Conservation (phyloP, 2,113 vertebrate genomes). For the Bos indicus region DNA sequence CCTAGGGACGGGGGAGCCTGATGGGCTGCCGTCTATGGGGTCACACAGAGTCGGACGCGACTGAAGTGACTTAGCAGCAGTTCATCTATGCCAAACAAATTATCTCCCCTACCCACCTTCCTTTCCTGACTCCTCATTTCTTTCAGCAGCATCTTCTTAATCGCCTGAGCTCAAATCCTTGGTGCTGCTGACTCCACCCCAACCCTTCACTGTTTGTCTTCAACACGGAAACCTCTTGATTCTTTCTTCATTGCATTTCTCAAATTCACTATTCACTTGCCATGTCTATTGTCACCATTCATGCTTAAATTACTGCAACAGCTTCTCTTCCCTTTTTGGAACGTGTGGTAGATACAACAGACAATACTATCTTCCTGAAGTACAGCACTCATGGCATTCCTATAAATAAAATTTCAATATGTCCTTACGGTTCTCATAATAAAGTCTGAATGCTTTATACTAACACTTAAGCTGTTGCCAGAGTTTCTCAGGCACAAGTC, state of each 20-base stretch:
- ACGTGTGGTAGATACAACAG: background rate
- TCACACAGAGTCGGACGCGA: too few species aligned
- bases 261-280: background rate
- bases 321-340: background rate
- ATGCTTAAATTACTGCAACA: background rate
- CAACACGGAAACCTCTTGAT: background rate
- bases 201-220: background rate
- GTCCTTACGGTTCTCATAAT: background rate
- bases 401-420: background rate
- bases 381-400: background rate
- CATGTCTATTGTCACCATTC: background rate
- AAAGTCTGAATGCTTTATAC: background rate
- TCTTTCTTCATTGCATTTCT: background rate
- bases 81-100: background rate
- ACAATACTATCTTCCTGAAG: background rate
- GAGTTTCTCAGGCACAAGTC: background rate
- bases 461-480: background rate
- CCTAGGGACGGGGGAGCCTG: too few species aligned
- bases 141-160: background rate
- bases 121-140: background rate
- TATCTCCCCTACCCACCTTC: background rate
- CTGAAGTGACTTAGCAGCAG: too few species aligned
- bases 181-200: background rate
- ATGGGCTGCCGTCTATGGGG: too few species aligned
- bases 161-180: background rate